These are phyloP conservation scores for Sialia sialis DNA, from an alignment of 2,113 vertebrate species.

Conservation along the genomic window DNA sequence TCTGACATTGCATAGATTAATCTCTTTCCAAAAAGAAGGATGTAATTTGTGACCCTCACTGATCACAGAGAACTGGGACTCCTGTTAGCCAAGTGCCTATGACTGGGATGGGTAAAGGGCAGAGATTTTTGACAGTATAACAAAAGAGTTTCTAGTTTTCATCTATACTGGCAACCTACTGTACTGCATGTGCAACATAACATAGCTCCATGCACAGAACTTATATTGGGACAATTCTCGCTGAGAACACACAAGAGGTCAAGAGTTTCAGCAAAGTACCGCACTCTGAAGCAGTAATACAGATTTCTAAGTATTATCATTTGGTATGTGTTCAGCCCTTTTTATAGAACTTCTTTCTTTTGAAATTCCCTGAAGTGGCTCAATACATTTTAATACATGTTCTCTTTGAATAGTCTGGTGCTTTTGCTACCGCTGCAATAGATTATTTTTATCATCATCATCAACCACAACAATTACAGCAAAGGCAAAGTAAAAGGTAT, in stretches of 20 bases:
- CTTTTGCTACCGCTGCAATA: conserved; percentile 27
- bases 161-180: not conserved
- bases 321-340: not conserved
- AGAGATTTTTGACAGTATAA: not conserved
- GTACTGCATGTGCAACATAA: not conserved
- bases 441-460: conserved; percentile 70
- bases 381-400: conserved; percentile 42
- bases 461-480: conserved; percentile 53
- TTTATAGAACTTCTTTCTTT: conserved; percentile 29
- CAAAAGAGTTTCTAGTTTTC: not conserved
- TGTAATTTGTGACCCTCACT: not conserved
- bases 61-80: not conserved
- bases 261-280: not conserved
- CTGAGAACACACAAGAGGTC: not conserved
- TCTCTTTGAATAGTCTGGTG: conserved; percentile 47
- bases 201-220: not conserved
- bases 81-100: not conserved
- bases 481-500: conserved; percentile 37
- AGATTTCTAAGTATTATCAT: not conserved
- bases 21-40: not conserved
- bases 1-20: not conserved
- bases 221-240: not conserved
- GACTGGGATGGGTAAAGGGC: not conserved
- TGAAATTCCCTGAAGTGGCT: conserved; percentile 35
- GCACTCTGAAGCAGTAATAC: not conserved